A percentile compares a stretch with the other conserved stretches of the same genome.
phyloP scores from a whole-genome alignment of 2,888 invertebrate species.

The Beris chalybata region DNA sequence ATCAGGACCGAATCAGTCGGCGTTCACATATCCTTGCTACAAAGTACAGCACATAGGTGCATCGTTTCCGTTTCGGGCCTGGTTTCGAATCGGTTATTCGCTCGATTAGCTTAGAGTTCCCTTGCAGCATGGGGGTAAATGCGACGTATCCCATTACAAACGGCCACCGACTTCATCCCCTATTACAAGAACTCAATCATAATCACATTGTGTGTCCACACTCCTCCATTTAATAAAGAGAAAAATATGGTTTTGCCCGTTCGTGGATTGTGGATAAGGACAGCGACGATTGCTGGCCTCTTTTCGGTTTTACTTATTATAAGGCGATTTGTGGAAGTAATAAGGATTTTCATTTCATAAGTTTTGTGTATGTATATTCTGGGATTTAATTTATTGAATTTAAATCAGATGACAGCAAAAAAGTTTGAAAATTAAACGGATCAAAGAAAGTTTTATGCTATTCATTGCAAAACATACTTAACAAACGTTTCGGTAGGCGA shows the following conservation, averaged over 20 bases:
- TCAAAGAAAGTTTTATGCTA: too few relatives aligned
- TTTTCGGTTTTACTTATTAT: slow-evolving; percentile 21
- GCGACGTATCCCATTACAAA: slow-evolving; percentile 37
- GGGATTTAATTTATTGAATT: too few relatives aligned
- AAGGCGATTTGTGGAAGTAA: slow-evolving; percentile 14
- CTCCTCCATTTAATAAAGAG: slow-evolving; percentile 43
- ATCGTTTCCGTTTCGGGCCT: slow-evolving; percentile 5
- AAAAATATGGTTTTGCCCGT: slow-evolving; percentile 41
- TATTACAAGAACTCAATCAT: slow-evolving; percentile 47
- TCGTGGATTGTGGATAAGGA: slow-evolving; percentile 6
- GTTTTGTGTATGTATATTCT: too few relatives aligned
- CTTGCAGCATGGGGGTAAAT: slow-evolving; percentile 24
- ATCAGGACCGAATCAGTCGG: not conserved
- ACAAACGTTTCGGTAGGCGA: too few relatives aligned
- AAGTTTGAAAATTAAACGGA: too few relatives aligned
- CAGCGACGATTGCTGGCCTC: slow-evolving; percentile 1
- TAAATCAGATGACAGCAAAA: too few relatives aligned
- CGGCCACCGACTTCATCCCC: slow-evolving; percentile 42
- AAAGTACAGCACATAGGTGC: not conserved
- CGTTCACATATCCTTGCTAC: slow-evolving; percentile 8
- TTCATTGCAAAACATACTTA: too few relatives aligned
- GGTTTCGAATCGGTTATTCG: slow-evolving; percentile 40
- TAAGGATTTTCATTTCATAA: too few relatives aligned
- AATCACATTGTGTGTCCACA: slow-evolving; percentile 45
- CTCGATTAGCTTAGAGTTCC: slow-evolving; percentile 39